A percentile compares a stretch with the other conserved stretches of the same genome.
Conservation (phyloP, 2,113 vertebrate species). For the Chauna torquata region DNA sequence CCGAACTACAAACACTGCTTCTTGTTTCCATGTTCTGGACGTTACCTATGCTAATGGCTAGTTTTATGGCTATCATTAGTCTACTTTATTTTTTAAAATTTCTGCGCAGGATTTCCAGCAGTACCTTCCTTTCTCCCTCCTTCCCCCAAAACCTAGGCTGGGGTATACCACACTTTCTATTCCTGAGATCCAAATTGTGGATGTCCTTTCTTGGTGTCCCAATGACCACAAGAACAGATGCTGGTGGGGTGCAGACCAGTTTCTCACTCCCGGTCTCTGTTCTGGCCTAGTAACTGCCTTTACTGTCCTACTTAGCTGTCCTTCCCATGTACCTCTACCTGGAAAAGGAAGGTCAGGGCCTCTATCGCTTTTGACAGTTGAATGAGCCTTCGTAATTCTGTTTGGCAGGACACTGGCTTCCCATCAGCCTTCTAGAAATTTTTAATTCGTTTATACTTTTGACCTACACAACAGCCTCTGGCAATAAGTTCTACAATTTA, state of each 20-base stretch:
- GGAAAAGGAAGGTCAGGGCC: neutral
- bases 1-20: neutral
- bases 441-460: conserved; percentile 30
- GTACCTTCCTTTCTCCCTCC: neutral
- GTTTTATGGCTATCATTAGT: neutral
- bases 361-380: neutral
- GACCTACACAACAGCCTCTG: neutral
- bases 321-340: neutral
- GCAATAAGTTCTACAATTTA: conserved; percentile 5
- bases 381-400: neutral
- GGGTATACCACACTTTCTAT: neutral
- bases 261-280: neutral
- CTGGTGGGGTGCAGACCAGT: neutral
- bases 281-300: neutral
- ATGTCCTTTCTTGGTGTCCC: neutral
- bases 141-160: fast-evolving
- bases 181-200: neutral
- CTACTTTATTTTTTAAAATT: neutral
- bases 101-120: neutral
- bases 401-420: conserved; percentile 8
- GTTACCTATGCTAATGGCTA: neutral
- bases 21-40: neutral
- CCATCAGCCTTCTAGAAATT: conserved; percentile 20
- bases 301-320: neutral
- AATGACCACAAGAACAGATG: neutral